Evolutionary conservation across 30 jellyfish, hydroid and myxozoan genomes (phyloP), one percentile per base, ranked within the genome.

Genomic region (Phacellophora camtschatica): DNA sequence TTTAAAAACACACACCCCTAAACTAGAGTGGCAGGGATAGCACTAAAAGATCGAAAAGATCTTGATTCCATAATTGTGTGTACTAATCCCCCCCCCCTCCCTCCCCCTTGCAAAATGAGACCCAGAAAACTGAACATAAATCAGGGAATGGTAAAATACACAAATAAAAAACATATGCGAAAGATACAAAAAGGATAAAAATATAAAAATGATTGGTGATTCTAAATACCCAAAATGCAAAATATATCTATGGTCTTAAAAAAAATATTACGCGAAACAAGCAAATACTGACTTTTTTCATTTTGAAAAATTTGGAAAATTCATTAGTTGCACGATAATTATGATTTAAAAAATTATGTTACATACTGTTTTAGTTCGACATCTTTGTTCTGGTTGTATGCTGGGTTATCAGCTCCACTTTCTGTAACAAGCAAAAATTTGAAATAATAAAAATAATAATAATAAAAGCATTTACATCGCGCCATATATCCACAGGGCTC

Each of bases 361-460:
- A 43, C 89, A 24, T 20, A 78, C 90, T 54, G 46, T 48, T 34
- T 63, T 15, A 78, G 74, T 34, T 78, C 82, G 29, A 78, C 51
- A 11, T 66, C 79, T 22, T 77, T 50, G 5, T 78, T 37, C 11
- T 27, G 74, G 0, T 49, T 20, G 32, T n/a, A 78, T 0, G 65
- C 90, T 3, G 90, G 90, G 48, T 78, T 78, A 1, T 78, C 88
- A 1, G 81, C 90, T 7, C 90, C 83, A 51, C 90, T 78, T 37
- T 78, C 90, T 78, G 35, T 53, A 32, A 27, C 13, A 50, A 50
- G 18, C 11, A 31, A 50, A 73, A 4, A 11, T 8, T 12, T 8
- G 6, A 6, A 11, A 9, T 53, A 53, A 53, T 9, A 53, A 53
- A n/a, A n/a, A n/a, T n/a, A n/a, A n/a, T n/a, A n/a, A n/a, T n/a